Percentiles rank a stretch among this genome's conserved stretches.
These are phyloP conservation scores for Beroe forskalii DNA, from an alignment of 37 sponge, comb jelly and placozoan genomes.

Conservation along the genomic window DNA sequence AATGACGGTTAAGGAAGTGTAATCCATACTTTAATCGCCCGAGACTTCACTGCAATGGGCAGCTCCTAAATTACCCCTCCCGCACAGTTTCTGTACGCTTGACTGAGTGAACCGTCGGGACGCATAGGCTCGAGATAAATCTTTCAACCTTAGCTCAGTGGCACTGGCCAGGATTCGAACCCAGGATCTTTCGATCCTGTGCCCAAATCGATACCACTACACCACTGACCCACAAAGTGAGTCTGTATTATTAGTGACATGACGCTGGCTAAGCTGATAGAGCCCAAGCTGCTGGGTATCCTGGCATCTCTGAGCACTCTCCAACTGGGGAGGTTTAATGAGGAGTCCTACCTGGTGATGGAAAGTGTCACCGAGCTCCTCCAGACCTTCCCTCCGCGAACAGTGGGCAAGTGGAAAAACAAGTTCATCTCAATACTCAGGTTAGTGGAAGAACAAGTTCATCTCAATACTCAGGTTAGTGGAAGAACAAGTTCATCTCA, in stretches of 20 bases:
- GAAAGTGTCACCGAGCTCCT: conserved; percentile 36
- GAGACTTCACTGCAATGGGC: conserved; percentile 53
- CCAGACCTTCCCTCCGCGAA: not conserved
- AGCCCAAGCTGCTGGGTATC: conserved; percentile 34
- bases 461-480: too few relatives aligned
- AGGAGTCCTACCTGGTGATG: conserved; percentile 49
- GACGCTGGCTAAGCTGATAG: conserved; percentile 4
- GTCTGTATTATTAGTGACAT: too few relatives aligned
- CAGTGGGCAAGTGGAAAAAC: conserved; percentile 31
- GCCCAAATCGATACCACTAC: too few relatives aligned
- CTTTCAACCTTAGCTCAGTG: not conserved
- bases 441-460: too few relatives aligned
- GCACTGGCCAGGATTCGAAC: too few relatives aligned
- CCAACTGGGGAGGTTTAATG: conserved; percentile 22
- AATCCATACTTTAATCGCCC: conserved; percentile 24
- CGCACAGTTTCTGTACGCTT: conserved; percentile 11
- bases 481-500: too few relatives aligned
- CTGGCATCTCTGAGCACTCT: not conserved
- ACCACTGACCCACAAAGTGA: too few relatives aligned
- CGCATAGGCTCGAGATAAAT: not conserved
- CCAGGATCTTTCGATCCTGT: too few relatives aligned
- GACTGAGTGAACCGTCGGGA: not conserved
- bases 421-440: conserved; percentile 51
- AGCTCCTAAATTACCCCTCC: conserved; percentile 45
- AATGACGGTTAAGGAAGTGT: conserved; percentile 59